Percentiles rank a stretch among this genome's conserved stretches.
Conservation (phyloP, 1,140 invertebrate species). For the Solenopsis fugax region DNA sequence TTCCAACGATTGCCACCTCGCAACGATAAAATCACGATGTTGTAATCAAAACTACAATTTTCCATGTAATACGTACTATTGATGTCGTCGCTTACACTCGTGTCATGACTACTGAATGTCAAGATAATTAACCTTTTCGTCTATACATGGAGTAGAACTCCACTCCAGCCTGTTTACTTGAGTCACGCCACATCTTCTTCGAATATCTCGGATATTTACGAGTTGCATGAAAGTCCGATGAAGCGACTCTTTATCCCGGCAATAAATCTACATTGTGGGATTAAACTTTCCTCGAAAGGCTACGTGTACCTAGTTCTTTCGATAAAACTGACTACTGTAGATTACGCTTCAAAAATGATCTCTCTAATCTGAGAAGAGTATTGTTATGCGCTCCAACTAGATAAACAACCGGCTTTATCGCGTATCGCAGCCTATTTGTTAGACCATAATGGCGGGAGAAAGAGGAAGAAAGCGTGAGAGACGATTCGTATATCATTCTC, state of each 20-base stretch:
- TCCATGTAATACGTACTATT: not conserved
- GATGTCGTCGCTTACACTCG: not conserved
- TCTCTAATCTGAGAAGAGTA: conserved; percentile 49
- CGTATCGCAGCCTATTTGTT: conserved; percentile 54
- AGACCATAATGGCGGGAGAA: conserved; percentile 27
- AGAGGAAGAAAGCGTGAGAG: conserved; percentile 43
- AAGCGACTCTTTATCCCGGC: conserved; percentile 7
- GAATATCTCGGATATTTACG: conserved; percentile 2
- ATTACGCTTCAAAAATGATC: conserved; percentile 16
- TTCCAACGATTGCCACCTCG: conserved; percentile 4
- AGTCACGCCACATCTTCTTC: not conserved
- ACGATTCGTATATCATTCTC: conserved; percentile 41
- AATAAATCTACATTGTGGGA: not conserved
- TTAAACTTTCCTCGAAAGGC: conserved; percentile 7
- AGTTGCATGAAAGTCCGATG: conserved; percentile 1
- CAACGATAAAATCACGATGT: not conserved
- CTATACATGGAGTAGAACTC: not conserved
- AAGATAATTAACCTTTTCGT: conserved; percentile 22
- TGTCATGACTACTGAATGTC: not conserved
- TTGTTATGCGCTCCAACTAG: conserved; percentile 45
- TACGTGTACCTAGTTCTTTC: not conserved
- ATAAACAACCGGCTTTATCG: conserved; percentile 55
- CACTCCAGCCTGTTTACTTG: not conserved
- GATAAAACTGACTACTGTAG: conserved; percentile 36
- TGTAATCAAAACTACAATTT: conserved; percentile 31